Base-by-base conservation (phyloP, 2,797 vertebrate species). In the Amblyraja radiata region DNA sequence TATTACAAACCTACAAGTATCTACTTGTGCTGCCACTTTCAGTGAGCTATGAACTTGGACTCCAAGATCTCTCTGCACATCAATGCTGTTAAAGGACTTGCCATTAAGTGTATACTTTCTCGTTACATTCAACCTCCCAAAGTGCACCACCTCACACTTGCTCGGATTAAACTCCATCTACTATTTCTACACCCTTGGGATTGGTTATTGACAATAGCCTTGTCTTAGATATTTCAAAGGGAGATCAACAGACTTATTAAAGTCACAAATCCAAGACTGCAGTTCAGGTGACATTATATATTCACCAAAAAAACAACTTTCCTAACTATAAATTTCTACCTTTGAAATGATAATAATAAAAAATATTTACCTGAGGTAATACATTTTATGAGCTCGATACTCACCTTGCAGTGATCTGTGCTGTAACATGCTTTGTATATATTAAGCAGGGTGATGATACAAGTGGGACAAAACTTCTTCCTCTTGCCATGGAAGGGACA, bases 341-440 rank as follows among this genome's bases (percentile, higher is more conserved):
- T 46, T 46, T 46, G 46, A 46, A 46, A 46, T 46, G 46, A 46
- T 46, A 46, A 46, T 46, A 46, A 46, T 46, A 46, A 46, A 46
- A 46, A 46, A 46, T 46, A 46, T 46, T 46, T 16, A 86, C 54
- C n/a, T 63, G 83, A 86, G 83, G 58, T 86, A 86, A 86, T 63
- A 86, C 11, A 63, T 61, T 36, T 21, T 13, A 65, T 88, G n/a
- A 68, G 84, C 16, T 65, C n/a, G 36, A 63, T 18, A 65, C 84
- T 88, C 16, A 65, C 18, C 65, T 63, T 88, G 61, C n/a, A 65
- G 14, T 88, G 61, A 88, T 21, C 32, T 36, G n/a, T 6, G 36
- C 61, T 88, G n/a, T 68, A 65, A 21, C 84, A 88, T 88, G 84
- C 84, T 88, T 88, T 65, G 61, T 88, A 11, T 68, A 36, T 46